Conservation (phyloP, 1,140 invertebrate species). For the Drosophila navojoa region DNA sequence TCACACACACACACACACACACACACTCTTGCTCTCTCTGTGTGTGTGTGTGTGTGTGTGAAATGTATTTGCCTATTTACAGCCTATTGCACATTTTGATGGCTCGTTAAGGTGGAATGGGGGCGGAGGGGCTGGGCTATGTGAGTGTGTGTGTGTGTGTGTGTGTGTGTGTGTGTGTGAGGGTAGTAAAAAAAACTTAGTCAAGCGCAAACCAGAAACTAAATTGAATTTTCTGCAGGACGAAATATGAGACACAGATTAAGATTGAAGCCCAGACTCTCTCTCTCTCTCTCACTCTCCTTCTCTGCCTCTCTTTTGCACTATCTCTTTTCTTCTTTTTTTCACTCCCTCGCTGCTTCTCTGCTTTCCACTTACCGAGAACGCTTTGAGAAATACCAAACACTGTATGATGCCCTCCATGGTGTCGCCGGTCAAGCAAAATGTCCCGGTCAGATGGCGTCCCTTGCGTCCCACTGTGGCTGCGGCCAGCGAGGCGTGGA, state of each 20-base stretch:
- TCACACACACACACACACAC: constrained; percentile 6
- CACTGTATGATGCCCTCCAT: constrained; percentile 97
- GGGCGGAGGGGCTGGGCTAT: neutral
- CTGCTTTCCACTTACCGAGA: constrained; percentile 90
- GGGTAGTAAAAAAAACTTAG: constrained; percentile 53
- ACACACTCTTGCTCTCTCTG: neutral
- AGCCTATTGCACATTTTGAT: constrained; percentile 77
- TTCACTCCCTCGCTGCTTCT: neutral
- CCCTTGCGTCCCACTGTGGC: constrained; percentile 89
- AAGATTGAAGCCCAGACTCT: constrained; percentile 8
- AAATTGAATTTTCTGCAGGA: constrained; percentile 69
- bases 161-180: neutral
- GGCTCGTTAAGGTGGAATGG: constrained; percentile 11
- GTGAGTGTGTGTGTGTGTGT: neutral
- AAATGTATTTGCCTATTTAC: constrained; percentile 79
- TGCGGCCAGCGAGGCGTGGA: constrained; percentile 90
- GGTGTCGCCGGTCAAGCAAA: constrained; percentile 93
- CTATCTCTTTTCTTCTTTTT: neutral
- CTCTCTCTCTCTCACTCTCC: constrained; percentile 2
- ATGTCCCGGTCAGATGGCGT: constrained; percentile 92
- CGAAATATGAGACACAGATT: constrained; percentile 43
- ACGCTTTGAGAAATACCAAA: constrained; percentile 95
- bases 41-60: constrained; percentile 28
- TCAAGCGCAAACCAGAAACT: constrained; percentile 75
- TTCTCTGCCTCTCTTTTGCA: neutral